These are phyloP conservation scores for Pterobdella sp. DNA, from an alignment of 2,888 invertebrate genomes.

Conservation along the genomic window DNA sequence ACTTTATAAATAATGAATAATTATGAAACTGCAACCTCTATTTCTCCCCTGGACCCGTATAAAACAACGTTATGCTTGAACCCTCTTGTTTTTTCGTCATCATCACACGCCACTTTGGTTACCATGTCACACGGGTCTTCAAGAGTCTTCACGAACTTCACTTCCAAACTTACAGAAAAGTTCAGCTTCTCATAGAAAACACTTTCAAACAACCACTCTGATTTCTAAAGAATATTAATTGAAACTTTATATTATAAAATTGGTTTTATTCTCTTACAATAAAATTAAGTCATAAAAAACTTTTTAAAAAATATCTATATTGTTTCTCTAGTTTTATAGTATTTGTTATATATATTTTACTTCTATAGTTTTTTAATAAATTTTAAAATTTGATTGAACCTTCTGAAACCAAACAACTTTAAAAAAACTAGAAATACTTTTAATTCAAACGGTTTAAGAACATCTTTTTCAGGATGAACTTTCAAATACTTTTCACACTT, in stretches of 20 bases:
- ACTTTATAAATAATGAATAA: no score
- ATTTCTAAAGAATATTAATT: background rate
- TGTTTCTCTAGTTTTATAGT: no score
- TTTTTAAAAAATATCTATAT: no score
- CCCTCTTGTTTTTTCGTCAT: background rate
- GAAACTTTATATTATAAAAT: no score
- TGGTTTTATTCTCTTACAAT: no score
- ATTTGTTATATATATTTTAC: no score
- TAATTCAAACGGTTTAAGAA: background rate
- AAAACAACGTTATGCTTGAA: background rate
- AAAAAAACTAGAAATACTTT: no score
- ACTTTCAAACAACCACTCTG: background rate
- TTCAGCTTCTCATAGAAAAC: background rate
- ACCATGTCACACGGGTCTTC: background rate
- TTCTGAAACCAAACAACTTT: no score
- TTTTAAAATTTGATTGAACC: no score
- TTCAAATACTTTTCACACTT: background rate
- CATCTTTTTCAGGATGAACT: background rate
- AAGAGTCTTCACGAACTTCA: background rate
- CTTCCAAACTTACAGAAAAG: background rate
- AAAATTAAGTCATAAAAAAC: no score
- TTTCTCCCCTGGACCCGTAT: background rate
- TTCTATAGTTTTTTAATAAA: no score
- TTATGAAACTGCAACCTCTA: background rate
- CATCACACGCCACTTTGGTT: background rate